phyloP scores from a whole-genome alignment of 1,140 invertebrate species.

The Daktulosphaira vitifoliae region DNA sequence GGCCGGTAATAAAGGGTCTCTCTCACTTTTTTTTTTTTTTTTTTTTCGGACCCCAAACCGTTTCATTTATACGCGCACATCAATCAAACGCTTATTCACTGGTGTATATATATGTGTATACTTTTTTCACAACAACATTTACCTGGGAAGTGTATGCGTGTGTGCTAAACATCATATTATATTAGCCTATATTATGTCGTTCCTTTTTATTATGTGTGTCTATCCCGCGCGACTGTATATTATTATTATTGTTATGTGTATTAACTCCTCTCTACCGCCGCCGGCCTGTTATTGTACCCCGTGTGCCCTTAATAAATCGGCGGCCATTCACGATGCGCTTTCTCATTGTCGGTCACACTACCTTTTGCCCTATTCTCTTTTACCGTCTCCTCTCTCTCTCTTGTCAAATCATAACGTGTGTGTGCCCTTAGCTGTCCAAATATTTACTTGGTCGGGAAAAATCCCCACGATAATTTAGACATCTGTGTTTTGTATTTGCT shows the following conservation, averaged over 20 bases:
- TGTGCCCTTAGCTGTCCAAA: constrained; percentile 19
- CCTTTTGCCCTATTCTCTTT: not conserved
- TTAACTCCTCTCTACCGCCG: constrained; percentile 13
- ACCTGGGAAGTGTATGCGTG: constrained; percentile 6
- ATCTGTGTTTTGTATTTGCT: constrained; percentile 13
- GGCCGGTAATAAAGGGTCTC: constrained; percentile 25
- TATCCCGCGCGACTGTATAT: constrained; percentile 25
- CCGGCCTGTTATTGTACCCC: constrained; percentile 3
- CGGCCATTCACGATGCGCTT: constrained; percentile 4
- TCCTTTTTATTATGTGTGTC: constrained; percentile 18
- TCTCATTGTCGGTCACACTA: constrained; percentile 7
- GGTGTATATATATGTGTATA: not conserved
- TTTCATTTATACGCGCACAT: constrained; percentile 30
- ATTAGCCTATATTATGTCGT: constrained; percentile 32
- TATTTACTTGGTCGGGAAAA: constrained; percentile 24
- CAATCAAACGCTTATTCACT: constrained; percentile 31
- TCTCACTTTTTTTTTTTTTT: not conserved
- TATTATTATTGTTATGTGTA: constrained; percentile 19
- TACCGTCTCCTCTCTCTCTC: not conserved
- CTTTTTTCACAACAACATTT: constrained; percentile 32
- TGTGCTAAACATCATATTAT: constrained; percentile 30
- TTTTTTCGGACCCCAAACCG: constrained; percentile 31
- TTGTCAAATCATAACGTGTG: not conserved
- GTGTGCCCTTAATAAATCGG: constrained; percentile 16
- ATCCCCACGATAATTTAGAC: constrained; percentile 19